Base-by-base conservation (phyloP, 2,113 vertebrate species). In the Potamarius usumacintae region DNA sequence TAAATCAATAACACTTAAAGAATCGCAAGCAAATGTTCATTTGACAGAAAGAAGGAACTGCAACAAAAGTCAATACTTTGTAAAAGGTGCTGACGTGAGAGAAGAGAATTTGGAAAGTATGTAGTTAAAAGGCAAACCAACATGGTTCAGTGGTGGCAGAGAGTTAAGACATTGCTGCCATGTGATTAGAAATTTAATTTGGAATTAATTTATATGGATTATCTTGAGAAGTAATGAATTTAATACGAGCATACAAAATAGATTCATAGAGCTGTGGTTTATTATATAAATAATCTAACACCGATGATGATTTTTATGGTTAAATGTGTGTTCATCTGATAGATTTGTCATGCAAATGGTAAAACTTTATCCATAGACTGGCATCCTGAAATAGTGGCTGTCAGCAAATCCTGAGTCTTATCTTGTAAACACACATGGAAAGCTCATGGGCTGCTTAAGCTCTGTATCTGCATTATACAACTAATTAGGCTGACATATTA, bases 401-500 rank as follows among this genome's bases (percentile, higher is more conserved):
- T 74, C 9, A 60, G 65, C 76, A 50, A 8, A 79, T 88, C 53
- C 30, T 85, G 27, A 48, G 50, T 57, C 62, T 76, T 79, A 77
- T 85, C 78, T 87, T 89, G 82, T 82, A 69, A 17, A 82, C 25
- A 78, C 62, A 85, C 62, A 65, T 87, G 79, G 80, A 83, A 90
- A 81, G 72, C 63, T 42, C 65, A 10, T 57, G 50, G 50, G 22
- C 67, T 69, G n/a, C 71, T 60, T 86, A 84, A 87, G 69, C 60
- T 25, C 55, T 77, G 22, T 76, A 52, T 78, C 25, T 78, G 72
- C 88, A 91, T 91, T 58, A 91, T 92, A 87, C 15, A 74, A 67
- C 82, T 88, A 87, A 90, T 90, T 91, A 76, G 17, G 84, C 90
- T 88, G 55, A 78, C 69, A 89, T 88, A 89, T 88, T 67, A 85